Base-by-base conservation (phyloP, 2,113 vertebrate species). In the Bombycilla garrulus region DNA sequence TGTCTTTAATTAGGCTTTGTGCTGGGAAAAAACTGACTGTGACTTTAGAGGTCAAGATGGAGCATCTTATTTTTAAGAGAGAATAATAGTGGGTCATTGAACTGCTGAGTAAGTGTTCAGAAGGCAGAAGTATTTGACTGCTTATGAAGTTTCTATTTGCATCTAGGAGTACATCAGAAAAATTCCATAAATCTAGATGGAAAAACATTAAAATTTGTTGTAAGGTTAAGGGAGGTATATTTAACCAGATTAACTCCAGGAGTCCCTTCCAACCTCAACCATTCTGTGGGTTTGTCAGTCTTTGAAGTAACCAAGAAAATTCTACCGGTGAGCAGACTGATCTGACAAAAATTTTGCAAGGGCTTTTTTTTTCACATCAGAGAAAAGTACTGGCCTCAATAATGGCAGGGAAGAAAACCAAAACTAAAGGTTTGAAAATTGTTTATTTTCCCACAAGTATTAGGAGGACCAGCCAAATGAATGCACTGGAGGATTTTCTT, bases 361-460 rank as follows among this genome's bases (percentile, higher is more conserved):
- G 5, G 5, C 13, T 81, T 81, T 91, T 42, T 77, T 57, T 88
- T 71, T 73, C 47, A 31, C 15, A 23, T 70, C 40, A 31, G 40
- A 67, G 58, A 50, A 67, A 78, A 67, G 24, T 48, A n/a, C 24
- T 86, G 65, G n/a, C 53, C n/a, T 86, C 60, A 78, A 48, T 81
- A 90, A 78, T 9, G 17, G 12, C 74, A 82, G 42, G 38, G 51
- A 72, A 82, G 35, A 51, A 83, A 78, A 76, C 10, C 15, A 95
- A 92, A 88, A 78, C 26, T 9, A 53, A 74, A 48, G 28, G 25
- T 56, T 72, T 86, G 8, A 81, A 89, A 81, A 69, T 20, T 84
- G 73, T 81, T 93, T 92, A 42, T 92, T 95, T 95, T 95, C 91
- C 81, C 94, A 93, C 53, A 89, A 89, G 61, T 87, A 67, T 87